Evolutionary conservation across 2,797 vertebrate species (phyloP).

Genomic region (Myiotriccus ornatus): DNA sequence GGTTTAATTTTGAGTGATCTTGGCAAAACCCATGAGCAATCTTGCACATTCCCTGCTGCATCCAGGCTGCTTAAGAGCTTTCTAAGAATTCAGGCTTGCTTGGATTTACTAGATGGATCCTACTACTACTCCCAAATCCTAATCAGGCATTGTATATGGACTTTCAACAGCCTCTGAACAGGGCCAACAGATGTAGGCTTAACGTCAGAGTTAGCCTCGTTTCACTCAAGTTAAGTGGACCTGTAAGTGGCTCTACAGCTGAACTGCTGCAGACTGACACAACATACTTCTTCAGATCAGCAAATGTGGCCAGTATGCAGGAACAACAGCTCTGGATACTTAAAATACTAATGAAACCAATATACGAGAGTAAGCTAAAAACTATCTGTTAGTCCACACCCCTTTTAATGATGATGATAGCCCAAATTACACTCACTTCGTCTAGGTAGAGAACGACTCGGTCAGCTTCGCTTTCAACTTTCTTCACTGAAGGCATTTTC

Average conservation of each 20-base stretch:
- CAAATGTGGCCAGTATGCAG: neutral
- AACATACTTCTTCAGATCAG: neutral
- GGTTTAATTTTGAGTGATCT: neutral
- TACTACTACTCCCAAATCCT: neutral
- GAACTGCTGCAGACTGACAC: neutral
- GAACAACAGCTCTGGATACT: neutral
- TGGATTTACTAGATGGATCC: neutral
- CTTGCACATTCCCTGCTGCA: neutral
- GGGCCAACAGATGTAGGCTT: neutral
- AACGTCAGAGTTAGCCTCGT: neutral
- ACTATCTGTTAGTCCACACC: neutral
- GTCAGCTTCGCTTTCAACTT: conserved; percentile 57
- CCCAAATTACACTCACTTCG: conserved; percentile 45
- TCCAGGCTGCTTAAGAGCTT: neutral
- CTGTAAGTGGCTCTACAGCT: neutral
- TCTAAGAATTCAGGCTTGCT: neutral
- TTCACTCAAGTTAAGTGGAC: neutral
- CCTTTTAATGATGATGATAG: neutral
- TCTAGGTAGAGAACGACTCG: conserved; percentile 48
- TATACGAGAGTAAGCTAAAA: neutral
- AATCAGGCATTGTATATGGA: neutral
- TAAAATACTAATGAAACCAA: neutral
- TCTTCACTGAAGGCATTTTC: conserved; percentile 63
- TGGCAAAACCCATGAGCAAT: neutral
- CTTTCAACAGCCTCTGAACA: neutral